phyloP scores from a whole-genome alignment of 2,113 vertebrate genomes.

The cat (Felis catus) region DNA sequence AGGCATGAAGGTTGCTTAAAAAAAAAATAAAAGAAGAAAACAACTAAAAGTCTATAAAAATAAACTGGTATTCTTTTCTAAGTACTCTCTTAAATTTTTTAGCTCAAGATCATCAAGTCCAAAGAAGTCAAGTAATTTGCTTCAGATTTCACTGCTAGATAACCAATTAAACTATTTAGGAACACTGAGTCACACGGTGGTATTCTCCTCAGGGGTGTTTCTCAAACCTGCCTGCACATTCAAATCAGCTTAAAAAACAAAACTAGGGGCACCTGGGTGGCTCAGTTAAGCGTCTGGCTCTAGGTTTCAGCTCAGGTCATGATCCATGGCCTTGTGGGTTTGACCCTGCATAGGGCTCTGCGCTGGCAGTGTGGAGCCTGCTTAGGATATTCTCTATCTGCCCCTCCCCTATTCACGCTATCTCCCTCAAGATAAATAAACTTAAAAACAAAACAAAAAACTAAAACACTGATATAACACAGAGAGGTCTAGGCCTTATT shows the following conservation, averaged over 20 bases:
- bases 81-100: not conserved
- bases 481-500: not conserved
- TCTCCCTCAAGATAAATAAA: too few species aligned
- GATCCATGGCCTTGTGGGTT: too few species aligned
- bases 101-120: not conserved
- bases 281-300: too few species aligned
- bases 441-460: not conserved
- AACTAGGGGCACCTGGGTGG: too few species aligned
- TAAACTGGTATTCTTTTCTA: not conserved
- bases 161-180: not conserved
- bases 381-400: too few species aligned
- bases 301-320: too few species aligned
- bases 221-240: not conserved
- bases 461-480: not conserved
- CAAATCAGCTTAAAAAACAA: slow-evolving; percentile 6
- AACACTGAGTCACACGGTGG: not conserved
- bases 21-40: not conserved
- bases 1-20: too few species aligned
- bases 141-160: not conserved
- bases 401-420: too few species aligned
- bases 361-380: too few species aligned
- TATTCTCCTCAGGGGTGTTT: not conserved
- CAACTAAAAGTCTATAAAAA: not conserved
- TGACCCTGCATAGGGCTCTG: too few species aligned
- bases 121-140: not conserved